phyloP scores from a whole-genome alignment of 2,113 vertebrate genomes.

The Rhodinocichla rosea region DNA sequence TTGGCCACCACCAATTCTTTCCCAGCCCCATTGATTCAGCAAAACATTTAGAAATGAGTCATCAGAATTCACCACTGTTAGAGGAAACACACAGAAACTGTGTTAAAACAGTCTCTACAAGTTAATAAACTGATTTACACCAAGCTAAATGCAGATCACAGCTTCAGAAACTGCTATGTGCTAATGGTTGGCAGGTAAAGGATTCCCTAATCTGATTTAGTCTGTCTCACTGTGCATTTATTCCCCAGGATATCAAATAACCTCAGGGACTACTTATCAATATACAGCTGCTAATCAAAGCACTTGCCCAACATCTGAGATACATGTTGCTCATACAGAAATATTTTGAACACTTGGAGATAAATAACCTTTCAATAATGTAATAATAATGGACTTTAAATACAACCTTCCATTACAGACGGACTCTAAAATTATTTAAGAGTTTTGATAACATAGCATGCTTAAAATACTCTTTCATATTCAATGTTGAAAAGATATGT shows the following conservation, averaged over 20 bases:
- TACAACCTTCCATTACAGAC: not conserved
- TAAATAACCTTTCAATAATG: not conserved
- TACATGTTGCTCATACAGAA: not conserved
- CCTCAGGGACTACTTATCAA: not conserved
- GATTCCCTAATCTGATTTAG: not conserved
- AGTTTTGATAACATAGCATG: not conserved
- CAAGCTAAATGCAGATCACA: not conserved
- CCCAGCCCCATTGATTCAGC: not conserved
- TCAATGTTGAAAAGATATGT: not conserved
- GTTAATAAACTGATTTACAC: not conserved
- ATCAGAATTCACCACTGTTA: not conserved
- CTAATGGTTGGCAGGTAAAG: not conserved
- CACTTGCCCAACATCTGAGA: not conserved
- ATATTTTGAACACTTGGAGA: not conserved
- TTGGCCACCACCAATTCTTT: not conserved
- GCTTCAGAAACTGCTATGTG: not conserved
- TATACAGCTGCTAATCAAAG: not conserved
- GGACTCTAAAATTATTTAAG: not conserved
- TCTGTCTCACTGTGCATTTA: not conserved
- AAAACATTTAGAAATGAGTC: not conserved
- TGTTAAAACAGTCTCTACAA: not conserved
- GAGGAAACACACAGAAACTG: not conserved
- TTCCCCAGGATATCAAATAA: not conserved
- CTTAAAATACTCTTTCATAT: conserved; percentile 24
- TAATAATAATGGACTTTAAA: not conserved